phyloP scores from a whole-genome alignment of 2,888 invertebrate genomes.

The Agriopis leucophaearia region DNA sequence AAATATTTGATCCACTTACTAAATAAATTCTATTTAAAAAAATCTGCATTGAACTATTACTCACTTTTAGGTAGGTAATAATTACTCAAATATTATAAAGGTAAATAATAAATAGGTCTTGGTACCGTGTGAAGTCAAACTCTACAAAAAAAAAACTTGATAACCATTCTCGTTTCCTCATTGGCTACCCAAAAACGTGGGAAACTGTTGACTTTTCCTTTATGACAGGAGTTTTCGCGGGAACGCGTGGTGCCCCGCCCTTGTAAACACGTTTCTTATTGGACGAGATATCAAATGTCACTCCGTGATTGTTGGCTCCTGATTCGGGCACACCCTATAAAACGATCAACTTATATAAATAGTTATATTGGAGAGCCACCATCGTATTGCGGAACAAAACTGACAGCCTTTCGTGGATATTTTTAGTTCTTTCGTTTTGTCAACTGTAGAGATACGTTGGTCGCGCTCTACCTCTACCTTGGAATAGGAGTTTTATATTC shows the following conservation, averaged over 20 bases:
- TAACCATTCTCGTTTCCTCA: slow-evolving; percentile 38
- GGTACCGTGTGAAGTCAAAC: background rate
- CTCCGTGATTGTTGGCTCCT: slow-evolving; percentile 40
- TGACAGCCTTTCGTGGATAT: background rate
- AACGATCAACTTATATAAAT: background rate
- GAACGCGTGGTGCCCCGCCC: slow-evolving; percentile 69
- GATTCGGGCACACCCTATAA: slow-evolving; percentile 32
- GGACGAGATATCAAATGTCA: slow-evolving; percentile 74
- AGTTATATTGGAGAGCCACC: background rate
- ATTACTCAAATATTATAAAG: background rate
- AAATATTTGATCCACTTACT: too few relatives aligned
- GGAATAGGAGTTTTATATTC: background rate
- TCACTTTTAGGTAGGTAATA: too few relatives aligned
- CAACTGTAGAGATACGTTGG: background rate
- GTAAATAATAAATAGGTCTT: background rate
- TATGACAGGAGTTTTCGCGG: slow-evolving; percentile 74
- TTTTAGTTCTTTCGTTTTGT: background rate
- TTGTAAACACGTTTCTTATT: slow-evolving; percentile 67
- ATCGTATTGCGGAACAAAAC: background rate
- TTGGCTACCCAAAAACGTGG: slow-evolving; percentile 61
- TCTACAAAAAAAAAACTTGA: background rate
- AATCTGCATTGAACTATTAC: too few relatives aligned
- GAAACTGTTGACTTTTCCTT: slow-evolving; percentile 81
- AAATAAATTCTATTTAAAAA: too few relatives aligned
- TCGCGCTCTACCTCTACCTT: background rate